Evolutionary conservation across 1,140 invertebrate species (phyloP).

Genomic region (Drosophila rufa): DNA sequence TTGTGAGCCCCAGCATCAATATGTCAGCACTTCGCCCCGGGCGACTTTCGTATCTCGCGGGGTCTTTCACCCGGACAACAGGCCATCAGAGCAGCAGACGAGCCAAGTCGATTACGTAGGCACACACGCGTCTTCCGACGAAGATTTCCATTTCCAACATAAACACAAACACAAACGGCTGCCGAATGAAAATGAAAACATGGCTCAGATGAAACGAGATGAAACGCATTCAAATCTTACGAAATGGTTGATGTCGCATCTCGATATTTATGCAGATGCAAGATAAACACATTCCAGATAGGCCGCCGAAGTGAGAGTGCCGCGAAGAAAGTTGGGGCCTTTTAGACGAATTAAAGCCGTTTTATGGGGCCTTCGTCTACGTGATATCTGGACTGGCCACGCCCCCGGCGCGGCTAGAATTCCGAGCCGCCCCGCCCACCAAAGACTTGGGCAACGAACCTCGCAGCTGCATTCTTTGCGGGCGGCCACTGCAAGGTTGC

Average conservation of each 20-base stretch:
- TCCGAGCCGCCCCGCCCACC: conserved; percentile 34
- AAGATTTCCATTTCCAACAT: conserved; percentile 44
- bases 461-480: conserved; percentile 64
- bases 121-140: conserved; percentile 42
- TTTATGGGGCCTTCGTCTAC: conserved; percentile 31
- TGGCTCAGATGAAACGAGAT: conserved; percentile 36
- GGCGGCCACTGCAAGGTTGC: conserved; percentile 49
- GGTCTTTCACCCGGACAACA: conserved; percentile 31
- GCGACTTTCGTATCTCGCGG: conserved; percentile 44
- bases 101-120: conserved; percentile 66
- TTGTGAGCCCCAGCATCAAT: conserved; percentile 27
- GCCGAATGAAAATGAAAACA: conserved; percentile 43
- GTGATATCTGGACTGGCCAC: conserved; percentile 36
- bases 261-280: conserved; percentile 62
- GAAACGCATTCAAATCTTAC: conserved; percentile 55
- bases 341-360: not conserved
- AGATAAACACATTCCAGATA: conserved; percentile 70
- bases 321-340: conserved; percentile 66
- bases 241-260: conserved; percentile 63
- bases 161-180: conserved; percentile 2
- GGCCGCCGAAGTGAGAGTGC: conserved; percentile 64
- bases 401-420: conserved; percentile 62
- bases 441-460: conserved; percentile 78
- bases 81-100: conserved; percentile 3
- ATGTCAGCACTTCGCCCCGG: conserved; percentile 37